Evolutionary conservation across 2,888 invertebrate species (phyloP).

Genomic region (Pardosa pseudoannulata): DNA sequence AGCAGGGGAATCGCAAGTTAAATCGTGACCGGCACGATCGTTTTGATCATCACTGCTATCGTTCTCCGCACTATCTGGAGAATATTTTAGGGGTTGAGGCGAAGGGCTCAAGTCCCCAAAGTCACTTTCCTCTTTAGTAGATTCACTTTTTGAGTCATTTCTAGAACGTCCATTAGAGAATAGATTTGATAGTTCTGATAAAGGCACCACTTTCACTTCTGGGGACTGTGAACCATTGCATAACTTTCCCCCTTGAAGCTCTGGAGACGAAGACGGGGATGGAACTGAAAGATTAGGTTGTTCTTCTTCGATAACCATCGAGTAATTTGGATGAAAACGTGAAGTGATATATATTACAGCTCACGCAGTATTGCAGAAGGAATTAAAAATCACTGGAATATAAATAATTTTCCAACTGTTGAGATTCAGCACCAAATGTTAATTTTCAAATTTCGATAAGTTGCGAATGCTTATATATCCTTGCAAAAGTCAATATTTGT

Average conservation of each 20-base stretch:
- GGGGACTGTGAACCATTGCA: constrained; percentile 27
- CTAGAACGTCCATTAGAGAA: constrained; percentile 19
- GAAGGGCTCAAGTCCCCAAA: not conserved
- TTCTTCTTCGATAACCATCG: constrained; percentile 58
- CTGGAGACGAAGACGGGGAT: constrained; percentile 26
- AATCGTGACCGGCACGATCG: constrained; percentile 7
- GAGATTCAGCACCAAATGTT: too few species aligned
- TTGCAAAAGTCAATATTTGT: too few species aligned
- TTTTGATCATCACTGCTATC: not conserved
- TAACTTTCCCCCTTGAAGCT: not conserved
- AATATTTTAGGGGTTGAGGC: constrained; percentile 1
- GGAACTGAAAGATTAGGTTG: constrained; percentile 8
- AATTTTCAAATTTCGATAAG: too few species aligned
- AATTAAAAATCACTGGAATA: too few species aligned
- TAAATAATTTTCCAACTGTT: too few species aligned
- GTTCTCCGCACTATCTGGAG: not conserved
- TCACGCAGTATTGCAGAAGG: too few species aligned
- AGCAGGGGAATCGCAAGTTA: not conserved
- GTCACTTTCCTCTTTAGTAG: not conserved
- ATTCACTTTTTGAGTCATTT: not conserved
- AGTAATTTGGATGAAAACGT: too few species aligned
- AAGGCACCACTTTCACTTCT: constrained; percentile 33
- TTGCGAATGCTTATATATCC: too few species aligned
- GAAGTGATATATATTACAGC: too few species aligned
- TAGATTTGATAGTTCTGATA: constrained; percentile 43